phyloP scores from a whole-genome alignment of 2,888 invertebrate genomes.

The Acanthosepion lycidas region DNA sequence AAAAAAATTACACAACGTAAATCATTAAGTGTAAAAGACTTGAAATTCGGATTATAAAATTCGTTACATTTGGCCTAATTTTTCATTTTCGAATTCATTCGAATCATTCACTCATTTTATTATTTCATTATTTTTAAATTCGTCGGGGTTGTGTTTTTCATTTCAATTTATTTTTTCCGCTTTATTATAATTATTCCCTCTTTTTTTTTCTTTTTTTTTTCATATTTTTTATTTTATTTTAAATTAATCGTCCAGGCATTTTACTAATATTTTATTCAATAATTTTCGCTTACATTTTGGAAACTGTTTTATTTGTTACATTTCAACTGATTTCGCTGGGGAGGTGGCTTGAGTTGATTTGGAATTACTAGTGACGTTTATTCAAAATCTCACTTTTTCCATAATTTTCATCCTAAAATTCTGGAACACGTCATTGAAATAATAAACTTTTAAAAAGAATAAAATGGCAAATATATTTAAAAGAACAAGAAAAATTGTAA shows the following conservation, averaged over 20 bases:
- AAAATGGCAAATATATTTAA: neutral
- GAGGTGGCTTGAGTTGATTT: neutral
- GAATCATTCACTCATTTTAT: neutral
- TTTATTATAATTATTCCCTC: neutral
- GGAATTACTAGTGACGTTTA: neutral
- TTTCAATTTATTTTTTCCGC: neutral
- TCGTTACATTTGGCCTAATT: neutral
- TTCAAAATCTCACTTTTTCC: neutral
- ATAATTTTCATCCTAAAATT: neutral
- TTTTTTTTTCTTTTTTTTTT: neutral
- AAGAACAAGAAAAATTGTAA: neutral
- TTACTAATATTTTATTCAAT: neutral
- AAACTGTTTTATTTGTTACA: neutral
- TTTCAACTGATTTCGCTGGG: neutral
- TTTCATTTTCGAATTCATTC: neutral
- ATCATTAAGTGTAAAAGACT: neutral
- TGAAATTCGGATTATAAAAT: neutral
- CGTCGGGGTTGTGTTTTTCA: neutral
- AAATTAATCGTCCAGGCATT: neutral
- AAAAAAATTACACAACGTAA: neutral
- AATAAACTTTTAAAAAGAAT: neutral
- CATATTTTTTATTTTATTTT: neutral
- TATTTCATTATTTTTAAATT: neutral
- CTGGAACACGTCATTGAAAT: conserved; percentile 33
- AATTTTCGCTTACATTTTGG: neutral